A percentile compares a stretch with the other conserved stretches of the same genome.
phyloP scores from a whole-genome alignment of 2,797 vertebrate genomes.

The Bucorvus abyssinicus region DNA sequence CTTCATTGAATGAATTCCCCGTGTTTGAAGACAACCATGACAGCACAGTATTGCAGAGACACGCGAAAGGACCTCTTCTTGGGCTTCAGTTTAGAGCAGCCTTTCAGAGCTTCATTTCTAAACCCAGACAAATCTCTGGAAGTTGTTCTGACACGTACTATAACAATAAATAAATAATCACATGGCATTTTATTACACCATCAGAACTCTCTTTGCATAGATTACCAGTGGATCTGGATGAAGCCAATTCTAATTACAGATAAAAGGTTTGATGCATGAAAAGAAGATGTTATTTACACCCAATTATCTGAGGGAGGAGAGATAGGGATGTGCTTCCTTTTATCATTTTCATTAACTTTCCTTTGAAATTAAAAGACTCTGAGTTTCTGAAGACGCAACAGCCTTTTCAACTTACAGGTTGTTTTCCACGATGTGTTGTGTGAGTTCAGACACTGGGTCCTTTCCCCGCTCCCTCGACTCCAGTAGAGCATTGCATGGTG shows the following conservation, averaged over 20 bases:
- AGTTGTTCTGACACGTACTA: constrained; percentile 38
- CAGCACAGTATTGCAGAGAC: rapidly evolving
- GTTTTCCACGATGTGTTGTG: neutral
- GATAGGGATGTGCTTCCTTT: constrained; percentile 37
- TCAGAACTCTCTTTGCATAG: constrained; percentile 8
- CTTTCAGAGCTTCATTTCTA: neutral
- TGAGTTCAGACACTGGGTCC: neutral
- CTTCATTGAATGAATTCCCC: neutral
- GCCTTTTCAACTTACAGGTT: constrained; percentile 43
- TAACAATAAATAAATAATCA: constrained; percentile 58
- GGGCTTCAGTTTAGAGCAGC: neutral
- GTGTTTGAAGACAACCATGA: neutral
- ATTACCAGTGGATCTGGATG: constrained; percentile 30
- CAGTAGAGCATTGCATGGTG: neutral
- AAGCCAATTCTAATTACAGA: constrained; percentile 64
- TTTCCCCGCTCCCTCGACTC: neutral
- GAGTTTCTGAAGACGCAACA: constrained; percentile 45
- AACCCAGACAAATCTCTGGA: neutral
- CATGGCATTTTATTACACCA: constrained; percentile 21
- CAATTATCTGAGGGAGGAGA: constrained; percentile 62
- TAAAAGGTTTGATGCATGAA: constrained; percentile 63
- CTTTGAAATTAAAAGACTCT: constrained; percentile 56
- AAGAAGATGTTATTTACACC: constrained; percentile 57
- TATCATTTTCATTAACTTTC: constrained; percentile 63
- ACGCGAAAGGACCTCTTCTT: neutral